A percentile compares a stretch with the other conserved stretches of the same genome.
These are phyloP conservation scores for Aspidoscelis tigris DNA, from an alignment of 2,113 vertebrate genomes.

Conservation along the genomic window DNA sequence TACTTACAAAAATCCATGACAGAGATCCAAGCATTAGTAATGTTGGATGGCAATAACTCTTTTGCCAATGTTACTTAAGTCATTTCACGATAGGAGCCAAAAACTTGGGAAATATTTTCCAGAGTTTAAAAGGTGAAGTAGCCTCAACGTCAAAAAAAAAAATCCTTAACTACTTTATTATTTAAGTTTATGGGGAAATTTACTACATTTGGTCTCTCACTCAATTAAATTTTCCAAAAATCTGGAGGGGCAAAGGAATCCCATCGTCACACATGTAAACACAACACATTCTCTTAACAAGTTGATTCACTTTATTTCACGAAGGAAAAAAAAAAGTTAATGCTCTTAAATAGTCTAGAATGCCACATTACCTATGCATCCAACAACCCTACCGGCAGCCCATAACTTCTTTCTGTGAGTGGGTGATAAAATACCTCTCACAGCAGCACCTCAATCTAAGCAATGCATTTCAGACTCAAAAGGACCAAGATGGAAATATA, in stretches of 20 bases:
- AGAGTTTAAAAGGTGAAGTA: slow-evolving; percentile 7
- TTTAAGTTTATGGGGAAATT: not conserved
- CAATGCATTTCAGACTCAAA: not conserved
- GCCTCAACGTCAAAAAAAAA: not conserved
- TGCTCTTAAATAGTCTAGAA: not conserved
- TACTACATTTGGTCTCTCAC: not conserved
- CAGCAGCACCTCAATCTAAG: not conserved
- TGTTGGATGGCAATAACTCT: not conserved
- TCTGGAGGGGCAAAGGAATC: not conserved
- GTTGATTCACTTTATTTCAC: not conserved
- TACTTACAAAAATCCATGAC: not conserved
- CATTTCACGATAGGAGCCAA: not conserved
- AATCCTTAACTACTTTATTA: slow-evolving; percentile 12
- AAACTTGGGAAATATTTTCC: not conserved
- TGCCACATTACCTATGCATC: not conserved
- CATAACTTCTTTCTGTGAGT: not conserved
- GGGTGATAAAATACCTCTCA: not conserved
- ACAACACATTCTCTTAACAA: not conserved
- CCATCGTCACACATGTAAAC: not conserved
- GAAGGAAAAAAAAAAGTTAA: not conserved
- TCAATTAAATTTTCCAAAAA: not conserved
- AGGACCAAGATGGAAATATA: not conserved
- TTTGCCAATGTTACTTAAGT: not conserved
- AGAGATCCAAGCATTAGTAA: slow-evolving; percentile 6
- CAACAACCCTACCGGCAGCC: not conserved